Percentiles rank a stretch among this genome's conserved stretches.
These are phyloP conservation scores for Capitulum mitella DNA, from an alignment of 2,888 invertebrate genomes.

Conservation along the genomic window DNA sequence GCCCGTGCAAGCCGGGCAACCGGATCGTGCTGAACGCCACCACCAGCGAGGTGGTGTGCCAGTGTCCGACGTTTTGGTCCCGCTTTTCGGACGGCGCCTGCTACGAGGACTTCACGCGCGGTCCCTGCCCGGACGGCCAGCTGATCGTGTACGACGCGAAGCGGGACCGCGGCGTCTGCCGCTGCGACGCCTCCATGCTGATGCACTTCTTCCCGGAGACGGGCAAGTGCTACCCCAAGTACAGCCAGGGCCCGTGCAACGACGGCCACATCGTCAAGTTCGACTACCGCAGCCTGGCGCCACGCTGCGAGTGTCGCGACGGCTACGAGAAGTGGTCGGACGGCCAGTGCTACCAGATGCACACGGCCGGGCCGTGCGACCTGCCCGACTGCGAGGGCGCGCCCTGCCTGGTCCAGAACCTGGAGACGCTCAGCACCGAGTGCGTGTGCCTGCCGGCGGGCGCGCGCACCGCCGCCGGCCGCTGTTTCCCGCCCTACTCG, in stretches of 20 bases:
- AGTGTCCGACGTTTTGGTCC: conserved; percentile 35
- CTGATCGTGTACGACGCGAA: conserved; percentile 35
- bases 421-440: conserved; percentile 37
- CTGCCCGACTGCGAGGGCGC: conserved; percentile 33
- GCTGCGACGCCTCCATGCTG: conserved; percentile 35
- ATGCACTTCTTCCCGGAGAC: conserved; percentile 36
- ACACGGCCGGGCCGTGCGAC: conserved; percentile 37
- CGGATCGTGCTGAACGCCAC: conserved; percentile 7
- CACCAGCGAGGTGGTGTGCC: conserved; percentile 12
- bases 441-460: conserved; percentile 37
- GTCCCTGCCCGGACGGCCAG: conserved; percentile 36
- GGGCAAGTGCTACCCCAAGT: conserved; percentile 36
- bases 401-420: conserved; percentile 36
- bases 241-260: conserved; percentile 38
- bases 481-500: conserved; percentile 37
- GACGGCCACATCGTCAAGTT: conserved; percentile 37
- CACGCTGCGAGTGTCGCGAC: conserved; percentile 37
- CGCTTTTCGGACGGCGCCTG: conserved; percentile 36
- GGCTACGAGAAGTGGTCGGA: conserved; percentile 37
- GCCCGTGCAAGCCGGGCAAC: conserved; percentile 1
- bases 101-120: conserved; percentile 37
- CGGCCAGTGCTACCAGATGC: conserved; percentile 37
- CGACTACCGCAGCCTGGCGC: conserved; percentile 37
- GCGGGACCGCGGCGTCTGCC: conserved; percentile 34
- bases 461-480: conserved; percentile 34